Evolutionary conservation across 2,113 vertebrate species (phyloP).

Genomic region (Halichoerus grypus): DNA sequence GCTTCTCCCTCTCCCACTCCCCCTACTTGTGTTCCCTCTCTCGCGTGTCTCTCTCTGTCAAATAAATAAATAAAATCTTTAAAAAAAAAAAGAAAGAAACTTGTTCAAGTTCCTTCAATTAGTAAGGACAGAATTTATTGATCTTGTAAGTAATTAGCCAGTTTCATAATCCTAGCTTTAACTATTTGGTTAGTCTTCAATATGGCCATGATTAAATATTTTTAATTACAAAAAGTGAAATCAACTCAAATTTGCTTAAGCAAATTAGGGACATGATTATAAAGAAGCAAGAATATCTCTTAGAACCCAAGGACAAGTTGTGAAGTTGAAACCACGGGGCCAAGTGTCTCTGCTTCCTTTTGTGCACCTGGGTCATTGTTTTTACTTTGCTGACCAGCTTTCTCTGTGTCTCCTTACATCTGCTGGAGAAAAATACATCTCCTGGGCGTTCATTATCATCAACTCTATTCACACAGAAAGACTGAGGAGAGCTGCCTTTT

Average conservation of each 20-base stretch:
- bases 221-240: not conserved
- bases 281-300: not conserved
- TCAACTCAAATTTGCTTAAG: not conserved
- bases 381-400: not conserved
- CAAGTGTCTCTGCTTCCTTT: not conserved
- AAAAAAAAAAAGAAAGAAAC: not conserved
- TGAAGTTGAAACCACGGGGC: not conserved
- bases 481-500: not conserved
- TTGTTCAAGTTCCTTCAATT: not conserved
- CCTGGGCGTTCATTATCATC: not conserved
- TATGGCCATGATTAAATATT: not conserved
- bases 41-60: too few relatives aligned
- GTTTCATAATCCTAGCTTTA: not conserved
- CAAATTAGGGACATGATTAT: not conserved
- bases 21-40: too few relatives aligned
- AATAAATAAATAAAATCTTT: too few relatives aligned
- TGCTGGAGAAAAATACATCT: not conserved
- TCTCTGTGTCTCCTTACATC: not conserved
- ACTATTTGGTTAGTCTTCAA: not conserved
- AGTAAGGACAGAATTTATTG: not conserved
- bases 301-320: not conserved
- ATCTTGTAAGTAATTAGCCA: not conserved
- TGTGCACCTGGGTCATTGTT: not conserved
- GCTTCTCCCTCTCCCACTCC: too few relatives aligned
- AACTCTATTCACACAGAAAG: not conserved